Conservation (phyloP, 2,888 invertebrate species). For the Apamea sordens region DNA sequence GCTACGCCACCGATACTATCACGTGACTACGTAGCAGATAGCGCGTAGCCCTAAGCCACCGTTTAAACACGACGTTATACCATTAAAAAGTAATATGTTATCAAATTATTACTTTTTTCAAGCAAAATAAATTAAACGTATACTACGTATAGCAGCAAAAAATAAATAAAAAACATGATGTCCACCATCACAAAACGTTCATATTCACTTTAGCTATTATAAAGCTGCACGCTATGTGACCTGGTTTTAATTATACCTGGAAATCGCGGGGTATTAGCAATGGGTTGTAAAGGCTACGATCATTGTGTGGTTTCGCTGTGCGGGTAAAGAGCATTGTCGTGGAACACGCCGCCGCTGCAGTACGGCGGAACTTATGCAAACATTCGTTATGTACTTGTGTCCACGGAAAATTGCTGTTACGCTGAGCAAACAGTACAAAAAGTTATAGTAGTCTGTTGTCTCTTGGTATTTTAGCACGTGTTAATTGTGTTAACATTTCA, state of each 20-base stretch:
- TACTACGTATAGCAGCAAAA: background rate
- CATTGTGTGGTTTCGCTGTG: conserved; percentile 57
- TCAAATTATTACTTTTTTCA: background rate
- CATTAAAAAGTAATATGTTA: background rate
- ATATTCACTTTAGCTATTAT: conserved; percentile 56
- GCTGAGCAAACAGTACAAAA: conserved; percentile 65
- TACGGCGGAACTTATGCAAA: conserved; percentile 69
- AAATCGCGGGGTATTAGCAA: conserved; percentile 61
- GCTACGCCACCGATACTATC: conserved; percentile 49
- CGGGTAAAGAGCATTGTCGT: conserved; percentile 51
- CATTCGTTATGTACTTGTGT: conserved; percentile 70
- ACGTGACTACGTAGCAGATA: conserved; percentile 27
- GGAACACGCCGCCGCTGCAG: conserved; percentile 58
- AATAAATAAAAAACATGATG: background rate
- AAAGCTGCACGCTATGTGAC: conserved; percentile 50
- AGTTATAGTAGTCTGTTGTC: conserved; percentile 62
- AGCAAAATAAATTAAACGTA: conserved; percentile 1
- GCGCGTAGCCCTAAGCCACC: conserved; percentile 9
- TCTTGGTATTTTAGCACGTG: conserved; percentile 62
- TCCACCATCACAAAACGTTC: conserved; percentile 49
- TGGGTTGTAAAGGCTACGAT: conserved; percentile 53
- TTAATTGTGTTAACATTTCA: conserved; percentile 66
- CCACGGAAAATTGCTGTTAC: conserved; percentile 69
- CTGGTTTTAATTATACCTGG: conserved; percentile 67
- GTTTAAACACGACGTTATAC: conserved; percentile 14